These are phyloP conservation scores for Pseudoips prasinana DNA, from an alignment of 2,888 invertebrate genomes.

Conservation along the genomic window DNA sequence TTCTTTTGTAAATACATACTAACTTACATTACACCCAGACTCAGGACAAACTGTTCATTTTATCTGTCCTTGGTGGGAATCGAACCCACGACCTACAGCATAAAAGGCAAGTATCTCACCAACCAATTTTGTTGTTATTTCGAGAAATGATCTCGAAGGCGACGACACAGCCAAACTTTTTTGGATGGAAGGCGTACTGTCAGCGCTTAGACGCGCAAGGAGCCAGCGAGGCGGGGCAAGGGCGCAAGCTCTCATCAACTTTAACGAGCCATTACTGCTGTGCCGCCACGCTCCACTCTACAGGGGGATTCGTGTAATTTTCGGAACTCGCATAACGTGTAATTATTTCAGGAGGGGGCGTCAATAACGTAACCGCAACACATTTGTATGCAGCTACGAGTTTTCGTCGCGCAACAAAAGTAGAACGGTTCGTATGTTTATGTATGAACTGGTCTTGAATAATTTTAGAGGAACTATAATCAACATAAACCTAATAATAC, in stretches of 20 bases:
- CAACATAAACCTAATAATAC: slow-evolving; percentile 25
- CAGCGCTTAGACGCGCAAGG: slow-evolving; percentile 40
- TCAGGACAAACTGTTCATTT: no score
- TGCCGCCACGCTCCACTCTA: slow-evolving; percentile 42
- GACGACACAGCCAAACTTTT: no score
- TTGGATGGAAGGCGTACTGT: slow-evolving; percentile 44
- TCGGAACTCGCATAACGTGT: slow-evolving; percentile 73
- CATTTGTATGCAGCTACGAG: slow-evolving; percentile 55
- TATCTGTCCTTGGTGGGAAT: no score
- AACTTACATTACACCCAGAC: no score
- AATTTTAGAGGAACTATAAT: slow-evolving; percentile 22
- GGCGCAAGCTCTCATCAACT: slow-evolving; percentile 75
- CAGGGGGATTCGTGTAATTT: slow-evolving; percentile 68
- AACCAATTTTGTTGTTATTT: no score
- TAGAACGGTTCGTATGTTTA: slow-evolving; percentile 25
- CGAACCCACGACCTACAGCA: no score
- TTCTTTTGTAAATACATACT: no score
- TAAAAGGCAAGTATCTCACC: no score
- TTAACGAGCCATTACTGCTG: slow-evolving; percentile 76
- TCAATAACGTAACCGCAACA: slow-evolving; percentile 67
- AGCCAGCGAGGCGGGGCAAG: slow-evolving; percentile 49
- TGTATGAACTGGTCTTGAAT: slow-evolving; percentile 25
- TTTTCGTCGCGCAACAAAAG: slow-evolving; percentile 30
- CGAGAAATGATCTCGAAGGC: no score
- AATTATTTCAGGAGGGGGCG: slow-evolving; percentile 74